Evolutionary conservation across 2,113 vertebrate species (phyloP), one percentile per base, ranked within the genome.

Genomic region (Nansenia antarctica): DNA sequence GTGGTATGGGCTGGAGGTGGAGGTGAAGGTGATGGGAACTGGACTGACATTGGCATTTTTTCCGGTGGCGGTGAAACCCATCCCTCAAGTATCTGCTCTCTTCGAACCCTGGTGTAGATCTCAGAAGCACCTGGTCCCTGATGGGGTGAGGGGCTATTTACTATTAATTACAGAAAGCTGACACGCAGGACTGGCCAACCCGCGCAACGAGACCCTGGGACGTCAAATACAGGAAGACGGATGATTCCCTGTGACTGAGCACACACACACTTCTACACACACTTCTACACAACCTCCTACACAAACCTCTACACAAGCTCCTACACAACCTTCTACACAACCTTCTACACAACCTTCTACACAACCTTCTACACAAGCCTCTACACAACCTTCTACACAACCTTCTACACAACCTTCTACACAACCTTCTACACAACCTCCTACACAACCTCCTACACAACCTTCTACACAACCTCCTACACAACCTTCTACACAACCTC

Each of bases 141-240:
- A 80, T 77, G 80, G 84, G 79, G 67, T 53, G 61, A 73, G 81
- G 77, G 85, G 77, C 74, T 79, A 82, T 78, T 80, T 80, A 85
- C 85, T 87, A 91, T 89, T 90, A 90, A 91, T 91, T 89, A 91
- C 87, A 87, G 86, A 82, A 87, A 87, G 84, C 75, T 42, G 78
- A 86, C 83, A 86, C 60, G 66, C 76, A 68, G 76, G 11, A 63
- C 66, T 71, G 81, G 79, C 80, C 74, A 82, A 77, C 80, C 83
- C 72, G 73, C 32, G 82, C 84, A 77, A 75, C 45, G 70, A 83
- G 79, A 85, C 76, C 84, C 84, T 72, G 83, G 73, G 78, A 89
- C 30, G 77, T 87, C 80, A 83, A 81, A 82, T 78, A 68, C 55
- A 70, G 81, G 61, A 82, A 85, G 84, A 89, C 79, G 59, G 86